These are phyloP conservation scores for Epizoanthus stellaris DNA, from an alignment of 92 coral and sea anemone genomes.

Conservation along the genomic window DNA sequence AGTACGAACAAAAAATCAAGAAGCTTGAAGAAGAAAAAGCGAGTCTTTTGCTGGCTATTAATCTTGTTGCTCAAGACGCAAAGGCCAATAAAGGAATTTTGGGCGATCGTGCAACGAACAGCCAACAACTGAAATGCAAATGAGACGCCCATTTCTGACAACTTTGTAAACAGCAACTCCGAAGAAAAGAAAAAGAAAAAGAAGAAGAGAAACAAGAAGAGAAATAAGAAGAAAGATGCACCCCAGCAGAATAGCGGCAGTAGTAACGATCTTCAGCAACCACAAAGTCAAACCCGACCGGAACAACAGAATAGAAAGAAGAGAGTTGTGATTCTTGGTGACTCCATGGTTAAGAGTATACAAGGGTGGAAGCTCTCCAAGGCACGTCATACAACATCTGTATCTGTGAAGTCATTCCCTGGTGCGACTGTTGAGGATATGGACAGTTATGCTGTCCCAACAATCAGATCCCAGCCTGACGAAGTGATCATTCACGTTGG, in stretches of 20 bases:
- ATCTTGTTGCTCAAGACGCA: conserved; percentile 25
- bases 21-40: conserved; percentile 33
- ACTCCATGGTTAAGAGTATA: neutral
- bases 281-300: conserved; percentile 4
- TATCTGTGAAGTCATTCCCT: conserved; percentile 25
- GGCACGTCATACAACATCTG: neutral
- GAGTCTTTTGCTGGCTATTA: conserved; percentile 9
- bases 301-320: neutral
- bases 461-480: conserved; percentile 7
- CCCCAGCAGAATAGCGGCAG: neutral
- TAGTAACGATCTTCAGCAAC: conserved; percentile 13
- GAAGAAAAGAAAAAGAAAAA: no score
- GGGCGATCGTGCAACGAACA: neutral
- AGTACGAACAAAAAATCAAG: neutral
- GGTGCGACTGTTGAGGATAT: conserved; percentile 1
- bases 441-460: conserved; percentile 11
- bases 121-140: conserved; percentile 21
- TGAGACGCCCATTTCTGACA: conserved; percentile 8
- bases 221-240: conserved; percentile 7
- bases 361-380: conserved; percentile 5
- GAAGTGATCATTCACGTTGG: conserved; percentile 13
- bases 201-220: conserved; percentile 2
- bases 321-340: neutral
- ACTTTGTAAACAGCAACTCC: neutral
- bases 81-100: conserved; percentile 18